Conservation (phyloP, 2,888 invertebrate genomes). For the Pollenia amentaria region DNA sequence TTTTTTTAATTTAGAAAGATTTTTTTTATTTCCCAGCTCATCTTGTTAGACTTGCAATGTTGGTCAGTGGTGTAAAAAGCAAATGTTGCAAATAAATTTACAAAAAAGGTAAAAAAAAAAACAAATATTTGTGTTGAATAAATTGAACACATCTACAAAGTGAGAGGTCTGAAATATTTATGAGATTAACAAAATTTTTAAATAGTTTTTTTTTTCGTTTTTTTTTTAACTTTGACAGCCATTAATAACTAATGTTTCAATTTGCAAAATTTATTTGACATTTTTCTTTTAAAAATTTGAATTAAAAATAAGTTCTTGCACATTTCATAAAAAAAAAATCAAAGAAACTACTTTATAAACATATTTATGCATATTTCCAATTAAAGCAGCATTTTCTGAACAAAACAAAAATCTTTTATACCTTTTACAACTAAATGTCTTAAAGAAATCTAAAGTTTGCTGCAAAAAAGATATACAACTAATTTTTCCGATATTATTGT, state of each 20-base stretch:
- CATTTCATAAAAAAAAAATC: too few species aligned
- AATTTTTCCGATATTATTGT: too few species aligned
- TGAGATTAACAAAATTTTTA: neutral
- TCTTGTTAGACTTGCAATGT: constrained; percentile 36
- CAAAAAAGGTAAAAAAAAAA: neutral
- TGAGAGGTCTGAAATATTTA: constrained; percentile 47
- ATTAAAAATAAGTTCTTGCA: too few species aligned
- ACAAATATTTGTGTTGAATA: constrained; percentile 19
- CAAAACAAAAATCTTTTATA: too few species aligned
- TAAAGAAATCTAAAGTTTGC: too few species aligned
- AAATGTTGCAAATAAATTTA: constrained; percentile 28
- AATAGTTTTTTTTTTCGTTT: neutral
- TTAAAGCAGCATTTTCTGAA: too few species aligned
- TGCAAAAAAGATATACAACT: too few species aligned
- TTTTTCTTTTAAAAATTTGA: neutral
- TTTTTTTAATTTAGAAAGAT: constrained; percentile 49
- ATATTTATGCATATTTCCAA: too few species aligned
- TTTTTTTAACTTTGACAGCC: neutral
- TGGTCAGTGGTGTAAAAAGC: constrained; percentile 43
- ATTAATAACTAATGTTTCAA: constrained; percentile 4
- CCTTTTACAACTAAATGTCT: too few species aligned
- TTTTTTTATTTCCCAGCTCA: constrained; percentile 51
- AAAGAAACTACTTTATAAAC: too few species aligned
- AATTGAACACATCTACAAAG: neutral
- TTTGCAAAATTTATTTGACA: neutral